A percentile compares a stretch with the other conserved stretches of the same genome.
phyloP scores from a whole-genome alignment of 2,113 vertebrate species.

The Prochilodus magdalenae region DNA sequence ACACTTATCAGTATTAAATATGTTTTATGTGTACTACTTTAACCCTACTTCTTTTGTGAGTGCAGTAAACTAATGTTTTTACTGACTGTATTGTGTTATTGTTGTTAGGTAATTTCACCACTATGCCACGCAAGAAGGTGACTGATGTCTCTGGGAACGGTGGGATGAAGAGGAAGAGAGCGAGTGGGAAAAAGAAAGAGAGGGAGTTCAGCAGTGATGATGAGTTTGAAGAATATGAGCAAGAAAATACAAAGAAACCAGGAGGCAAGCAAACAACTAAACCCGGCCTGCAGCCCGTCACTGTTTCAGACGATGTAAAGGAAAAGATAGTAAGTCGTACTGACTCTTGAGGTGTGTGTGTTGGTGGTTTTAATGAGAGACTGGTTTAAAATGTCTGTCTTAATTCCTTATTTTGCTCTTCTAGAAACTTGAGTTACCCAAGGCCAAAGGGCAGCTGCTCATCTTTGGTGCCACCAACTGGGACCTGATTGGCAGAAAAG shows the following conservation, averaged over 20 bases:
- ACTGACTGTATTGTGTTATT: neutral
- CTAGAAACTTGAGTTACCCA: slow-evolving; percentile 93
- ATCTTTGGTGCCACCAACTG: slow-evolving; percentile 97
- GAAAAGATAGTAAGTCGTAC: slow-evolving; percentile 84
- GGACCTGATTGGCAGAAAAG: slow-evolving; percentile 96
- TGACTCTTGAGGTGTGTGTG: neutral
- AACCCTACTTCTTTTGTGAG: no score
- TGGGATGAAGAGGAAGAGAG: slow-evolving; percentile 77
- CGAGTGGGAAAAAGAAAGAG: slow-evolving; percentile 77
- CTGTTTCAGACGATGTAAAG: slow-evolving; percentile 86
- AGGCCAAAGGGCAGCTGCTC: slow-evolving; percentile 89
- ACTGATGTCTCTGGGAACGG: slow-evolving; percentile 79
- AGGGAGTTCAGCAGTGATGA: slow-evolving; percentile 82
- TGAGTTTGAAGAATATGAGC: slow-evolving; percentile 80
- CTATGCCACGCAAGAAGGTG: slow-evolving; percentile 84
- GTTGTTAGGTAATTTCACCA: slow-evolving; percentile 37
- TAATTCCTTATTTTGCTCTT: slow-evolving; percentile 36
- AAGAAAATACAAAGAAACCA: slow-evolving; percentile 82
- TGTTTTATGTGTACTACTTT: no score
- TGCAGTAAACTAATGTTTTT: neutral
- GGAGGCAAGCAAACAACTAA: slow-evolving; percentile 75
- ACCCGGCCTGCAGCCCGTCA: slow-evolving; percentile 79
- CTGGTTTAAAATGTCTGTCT: neutral
- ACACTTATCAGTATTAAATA: no score
- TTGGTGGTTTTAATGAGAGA: neutral